phyloP scores from a whole-genome alignment of 1,140 invertebrate species.

The Popillia japonica region DNA sequence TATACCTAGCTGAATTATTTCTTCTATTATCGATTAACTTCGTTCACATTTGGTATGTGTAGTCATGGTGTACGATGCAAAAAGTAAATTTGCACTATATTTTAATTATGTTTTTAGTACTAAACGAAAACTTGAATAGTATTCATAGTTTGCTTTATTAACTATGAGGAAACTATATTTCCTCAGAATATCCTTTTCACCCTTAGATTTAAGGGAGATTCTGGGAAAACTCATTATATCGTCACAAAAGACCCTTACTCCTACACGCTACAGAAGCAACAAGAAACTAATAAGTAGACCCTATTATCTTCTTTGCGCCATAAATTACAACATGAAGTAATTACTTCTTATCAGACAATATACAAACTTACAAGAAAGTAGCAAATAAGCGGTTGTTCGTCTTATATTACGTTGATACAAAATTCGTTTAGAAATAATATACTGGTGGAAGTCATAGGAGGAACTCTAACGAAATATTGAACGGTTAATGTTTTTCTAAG shows the following conservation, averaged over 20 bases:
- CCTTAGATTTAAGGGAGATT: not conserved
- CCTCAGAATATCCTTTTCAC: not conserved
- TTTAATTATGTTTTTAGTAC: not conserved
- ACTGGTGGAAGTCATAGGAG: no score
- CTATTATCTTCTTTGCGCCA: slow-evolving; percentile 6
- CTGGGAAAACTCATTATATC: slow-evolving; percentile 5
- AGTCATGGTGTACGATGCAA: no score
- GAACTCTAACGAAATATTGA: no score
- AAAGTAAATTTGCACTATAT: not conserved
- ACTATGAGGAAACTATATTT: slow-evolving; percentile 11
- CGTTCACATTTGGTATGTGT: no score
- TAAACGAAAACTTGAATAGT: not conserved
- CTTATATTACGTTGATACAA: no score
- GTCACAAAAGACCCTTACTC: slow-evolving; percentile 10
- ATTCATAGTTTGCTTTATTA: not conserved
- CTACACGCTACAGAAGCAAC: slow-evolving; percentile 13
- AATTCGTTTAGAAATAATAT: no score
- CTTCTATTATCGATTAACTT: no score
- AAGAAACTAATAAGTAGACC: slow-evolving; percentile 18
- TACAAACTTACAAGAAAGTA: not conserved
- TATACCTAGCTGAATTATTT: no score
- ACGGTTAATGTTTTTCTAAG: no score
- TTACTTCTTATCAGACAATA: slow-evolving; percentile 15
- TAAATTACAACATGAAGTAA: slow-evolving; percentile 7
- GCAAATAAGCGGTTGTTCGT: no score